phyloP scores from a whole-genome alignment of 2,797 vertebrate genomes.

The Bovichtus variegatus region DNA sequence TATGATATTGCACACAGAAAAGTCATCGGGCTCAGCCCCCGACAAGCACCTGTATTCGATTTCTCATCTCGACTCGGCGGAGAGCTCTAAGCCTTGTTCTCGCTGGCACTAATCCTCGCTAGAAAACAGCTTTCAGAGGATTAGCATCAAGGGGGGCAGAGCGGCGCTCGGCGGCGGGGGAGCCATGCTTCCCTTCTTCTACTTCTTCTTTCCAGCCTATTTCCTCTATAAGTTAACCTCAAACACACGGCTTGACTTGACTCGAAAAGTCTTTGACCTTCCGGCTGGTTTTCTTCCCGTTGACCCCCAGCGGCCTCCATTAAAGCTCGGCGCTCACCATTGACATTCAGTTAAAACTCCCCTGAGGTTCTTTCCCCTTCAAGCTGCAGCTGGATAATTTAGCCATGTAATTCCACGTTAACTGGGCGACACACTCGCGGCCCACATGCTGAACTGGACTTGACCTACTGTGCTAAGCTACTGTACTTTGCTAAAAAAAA shows the following conservation, averaged over 20 bases:
- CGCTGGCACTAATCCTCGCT: slow-evolving; percentile 82
- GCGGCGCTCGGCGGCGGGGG: slow-evolving; percentile 43
- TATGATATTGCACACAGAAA: slow-evolving; percentile 70
- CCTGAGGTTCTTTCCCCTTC: slow-evolving; percentile 53
- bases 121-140: slow-evolving; percentile 85
- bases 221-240: slow-evolving; percentile 58
- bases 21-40: slow-evolving; percentile 71
- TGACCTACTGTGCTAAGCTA: slow-evolving; percentile 43
- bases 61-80: slow-evolving; percentile 80
- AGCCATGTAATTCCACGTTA: slow-evolving; percentile 63
- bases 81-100: slow-evolving; percentile 83
- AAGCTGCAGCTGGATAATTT: slow-evolving; percentile 44
- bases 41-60: slow-evolving; percentile 83
- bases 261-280: slow-evolving; percentile 65
- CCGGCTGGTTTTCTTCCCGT: slow-evolving; percentile 37
- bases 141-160: slow-evolving; percentile 82
- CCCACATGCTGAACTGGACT: slow-evolving; percentile 27
- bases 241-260: slow-evolving; percentile 40
- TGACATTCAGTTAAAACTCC: slow-evolving; percentile 62
- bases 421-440: not conserved
- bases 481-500: slow-evolving; percentile 29
- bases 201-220: slow-evolving; percentile 25
- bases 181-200: slow-evolving; percentile 43
- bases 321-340: slow-evolving; percentile 51
- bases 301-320: slow-evolving; percentile 50